Evolutionary conservation across 2,797 vertebrate genomes (phyloP), one percentile per base, ranked within the genome.

Genomic region (Silurus aristotelis): DNA sequence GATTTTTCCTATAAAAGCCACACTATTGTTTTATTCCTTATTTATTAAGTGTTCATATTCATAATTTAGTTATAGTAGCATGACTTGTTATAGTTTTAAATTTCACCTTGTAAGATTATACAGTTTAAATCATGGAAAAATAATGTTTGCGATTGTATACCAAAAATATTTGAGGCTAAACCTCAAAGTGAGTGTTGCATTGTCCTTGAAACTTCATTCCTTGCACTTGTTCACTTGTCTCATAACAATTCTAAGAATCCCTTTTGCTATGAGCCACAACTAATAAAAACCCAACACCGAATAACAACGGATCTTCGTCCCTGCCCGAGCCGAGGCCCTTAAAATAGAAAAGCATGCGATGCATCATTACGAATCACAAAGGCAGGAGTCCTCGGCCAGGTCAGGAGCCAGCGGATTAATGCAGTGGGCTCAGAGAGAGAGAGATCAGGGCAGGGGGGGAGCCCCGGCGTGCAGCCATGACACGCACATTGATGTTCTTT

Each of bases 391-490:
- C 68, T 82, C 38, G 22, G 70, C 85, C 70, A 83, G 85, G 89
- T 78, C 55, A 13, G 72, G 43, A 31, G 86, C 88, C 88, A 89
- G 86, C 46, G 70, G 80, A 86, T 87, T 88, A 88, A 86, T 88
- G 84, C 81, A 85, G 84, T 61, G 83, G 86, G 86, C 70, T 89
- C 75, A 86, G 83, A 9, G 48, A 52, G 48, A 52, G 72, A 80
- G 60, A 31, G 75, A 60, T 38, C 43, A 64, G 48, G 48, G 48
- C 10, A 10, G 64, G 80, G 71, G 71, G 82, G 64, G 81, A 43
- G 87, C 83, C 83, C 87, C 84, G 22, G 80, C 78, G 83, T 72
- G 84, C 86, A 81, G 85, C 80, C 87, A 89, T 90, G 85, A 82
- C 71, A 63, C 84, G 89, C 84, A 43, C 81, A 83, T 77, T 75